phyloP scores from a whole-genome alignment of 64 coral and sea anemone genomes.

The Cladopsammia gracilis region DNA sequence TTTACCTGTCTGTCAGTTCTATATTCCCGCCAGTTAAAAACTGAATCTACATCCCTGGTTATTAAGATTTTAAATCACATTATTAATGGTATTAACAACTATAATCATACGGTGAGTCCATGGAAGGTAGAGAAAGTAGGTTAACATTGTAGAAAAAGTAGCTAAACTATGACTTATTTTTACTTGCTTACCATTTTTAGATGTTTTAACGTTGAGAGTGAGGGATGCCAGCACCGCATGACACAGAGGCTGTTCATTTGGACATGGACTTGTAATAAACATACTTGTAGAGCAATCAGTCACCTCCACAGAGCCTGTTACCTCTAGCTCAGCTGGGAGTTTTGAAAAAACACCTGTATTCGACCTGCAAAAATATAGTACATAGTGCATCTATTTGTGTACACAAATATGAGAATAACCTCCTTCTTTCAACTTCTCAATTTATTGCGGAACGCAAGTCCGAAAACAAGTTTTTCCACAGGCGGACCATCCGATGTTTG shows the following conservation, averaged over 20 bases:
- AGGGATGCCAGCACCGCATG: conserved; percentile 75
- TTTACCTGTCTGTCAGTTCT: too few species aligned
- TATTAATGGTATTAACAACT: background rate
- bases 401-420: too few species aligned
- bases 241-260: conserved; percentile 57
- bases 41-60: too few species aligned
- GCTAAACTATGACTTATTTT: too few species aligned
- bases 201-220: conserved; percentile 29
- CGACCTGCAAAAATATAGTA: background rate
- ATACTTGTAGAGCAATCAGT: conserved; percentile 76
- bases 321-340: conserved; percentile 51
- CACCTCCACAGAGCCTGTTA: conserved; percentile 45
- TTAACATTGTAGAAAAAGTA: too few species aligned
- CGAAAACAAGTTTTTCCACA: too few species aligned
- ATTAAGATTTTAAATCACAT: too few species aligned
- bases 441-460: too few species aligned
- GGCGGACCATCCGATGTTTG: too few species aligned
- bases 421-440: too few species aligned
- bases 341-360: conserved; percentile 3
- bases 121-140: too few species aligned
- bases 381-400: background rate
- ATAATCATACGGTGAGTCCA: background rate
- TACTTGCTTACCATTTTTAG: background rate
- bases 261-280: conserved; percentile 44
- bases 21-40: too few species aligned